Base-by-base conservation (phyloP, 2,113 vertebrate species). In the Fukomys damarensis region DNA sequence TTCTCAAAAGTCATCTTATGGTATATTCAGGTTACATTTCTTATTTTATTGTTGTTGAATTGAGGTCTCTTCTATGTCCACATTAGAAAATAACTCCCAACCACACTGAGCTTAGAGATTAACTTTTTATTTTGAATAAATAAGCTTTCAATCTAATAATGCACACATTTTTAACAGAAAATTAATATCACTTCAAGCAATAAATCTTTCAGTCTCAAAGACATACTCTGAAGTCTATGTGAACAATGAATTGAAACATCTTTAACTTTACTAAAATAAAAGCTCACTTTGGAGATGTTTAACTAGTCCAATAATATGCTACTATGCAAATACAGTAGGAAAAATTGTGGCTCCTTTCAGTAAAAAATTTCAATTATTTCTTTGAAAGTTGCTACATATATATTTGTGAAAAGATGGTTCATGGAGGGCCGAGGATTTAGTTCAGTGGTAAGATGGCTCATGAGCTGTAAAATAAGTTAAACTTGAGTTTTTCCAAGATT, bases 161-260 rank as follows among this genome's bases (percentile, higher is more conserved):
- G 4, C 3, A 66, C 2, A 10, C 68, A 16, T 66, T 92, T 94
- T 94, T 46, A 68, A 84, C 56, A 54, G 35, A 93, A 93, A 95
- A 80, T 59, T 26, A 88, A 12, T 82, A 89, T 43, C 74, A 80
- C 61, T 95, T 61, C 3, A 83, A 96, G 6, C 68, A 97, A 96
- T 95, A 95, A 59, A 52, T 86, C 87, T 66, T 90, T 90, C 80
- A 58, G 91, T 97, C 86, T 96, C 74, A 94, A 97, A 17, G 68
- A 89, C 3, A 66, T 93, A 80, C 11, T 72, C 28, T 49, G 43
- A 85, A 98, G 77, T 84, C 70, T 43, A 97, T 89, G 68, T 85
- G 6, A 98, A 14, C 0, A 98, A 98, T 97, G 85, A 89, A 80
- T 97, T 97, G 93, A 86, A 86, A 32, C 56, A 97, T 94, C 92